Percentiles rank a stretch among this genome's conserved stretches.
Evolutionary conservation across 2,888 invertebrate species (phyloP).

Genomic region (Hybos culiciformis): DNA sequence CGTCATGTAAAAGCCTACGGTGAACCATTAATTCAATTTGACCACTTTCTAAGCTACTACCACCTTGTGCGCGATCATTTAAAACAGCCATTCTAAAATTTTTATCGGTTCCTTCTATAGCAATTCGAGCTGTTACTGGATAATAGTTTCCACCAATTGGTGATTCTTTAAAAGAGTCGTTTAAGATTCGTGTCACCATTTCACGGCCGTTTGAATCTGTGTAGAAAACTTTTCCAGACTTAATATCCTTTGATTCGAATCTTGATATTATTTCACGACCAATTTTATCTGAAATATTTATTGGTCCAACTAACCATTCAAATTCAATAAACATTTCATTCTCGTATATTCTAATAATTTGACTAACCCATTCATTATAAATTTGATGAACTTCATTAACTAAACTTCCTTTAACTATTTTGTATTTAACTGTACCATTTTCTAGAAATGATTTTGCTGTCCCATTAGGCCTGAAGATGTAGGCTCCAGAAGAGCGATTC

Average conservation of each 20-base stretch:
- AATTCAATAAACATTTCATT: slow-evolving; percentile 47
- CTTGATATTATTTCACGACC: slow-evolving; percentile 76
- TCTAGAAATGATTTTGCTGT: slow-evolving; percentile 23
- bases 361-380: slow-evolving; percentile 56
- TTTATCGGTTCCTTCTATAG: slow-evolving; percentile 42
- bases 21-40: slow-evolving; percentile 75
- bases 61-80: slow-evolving; percentile 72
- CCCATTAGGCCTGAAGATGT: slow-evolving; percentile 65
- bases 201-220: slow-evolving; percentile 93
- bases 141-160: slow-evolving; percentile 40
- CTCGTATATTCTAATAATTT: slow-evolving; percentile 54
- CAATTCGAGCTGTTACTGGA: slow-evolving; percentile 75
- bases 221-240: slow-evolving; percentile 57
- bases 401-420: slow-evolving; percentile 41
- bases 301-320: slow-evolving; percentile 68
- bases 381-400: slow-evolving; percentile 50
- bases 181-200: slow-evolving; percentile 52
- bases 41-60: slow-evolving; percentile 59
- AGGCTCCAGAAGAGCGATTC: slow-evolving; percentile 79
- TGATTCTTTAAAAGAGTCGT: slow-evolving; percentile 61
- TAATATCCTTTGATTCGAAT: slow-evolving; percentile 47
- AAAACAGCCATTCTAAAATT: slow-evolving; percentile 37
- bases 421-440: slow-evolving; percentile 17
- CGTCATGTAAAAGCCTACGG: slow-evolving; percentile 69
- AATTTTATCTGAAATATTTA: slow-evolving; percentile 45